Base-by-base conservation (phyloP, 2,888 invertebrate species). In the Pollenia labialis region DNA sequence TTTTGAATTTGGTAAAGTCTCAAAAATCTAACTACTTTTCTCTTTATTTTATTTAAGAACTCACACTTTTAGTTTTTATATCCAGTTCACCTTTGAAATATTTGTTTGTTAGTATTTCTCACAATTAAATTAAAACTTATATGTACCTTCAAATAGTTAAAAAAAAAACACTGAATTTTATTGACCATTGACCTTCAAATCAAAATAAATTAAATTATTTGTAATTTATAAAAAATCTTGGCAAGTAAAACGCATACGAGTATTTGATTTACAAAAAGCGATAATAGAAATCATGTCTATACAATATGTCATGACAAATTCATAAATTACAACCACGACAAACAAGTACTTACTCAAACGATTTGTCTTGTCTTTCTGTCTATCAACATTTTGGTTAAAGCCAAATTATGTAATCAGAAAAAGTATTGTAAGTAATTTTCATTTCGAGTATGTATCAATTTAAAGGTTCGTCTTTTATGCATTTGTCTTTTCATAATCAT, bases 101-200 rank as follows among this genome's bases (percentile, higher is more conserved):
- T 32, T 48, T 66, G 71, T 44, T 4, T n/a, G 0, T 11, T 12
- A 32, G 40, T 64, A 44, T 72, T 72, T 56, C 58, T 46, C 44
- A 72, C 14, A 23, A 44, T 58, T 23, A 18, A 44, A 54, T 8
- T 16, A 11, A 42, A 16, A 11, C 11, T 7, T 46, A 32, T 50
- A n/a, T n/a, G n/a, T n/a, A 54, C 80, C 62, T 80, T 80, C 71
- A 76, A 76, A 71, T 58, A 64, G 2, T 60, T 48, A 60, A 58
- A 74, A 18, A 16, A 72, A 69, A 50, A 40, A 40, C 66, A 42
- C 2, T 81, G 10, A 56, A 62, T 66, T 82, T 82, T 52, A 85
- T 85, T 77, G 69, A 32, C 16, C 56, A 32, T 75, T 79, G 80
- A 79, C 85, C 85, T 85, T 82, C 68, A 85, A 68, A 75, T 79